Percentiles rank a stretch among this genome's conserved stretches.
These are phyloP conservation scores for Nemopilema nomurai DNA, from an alignment of 30 jellyfish, hydroid and myxozoan genomes.

Conservation along the genomic window DNA sequence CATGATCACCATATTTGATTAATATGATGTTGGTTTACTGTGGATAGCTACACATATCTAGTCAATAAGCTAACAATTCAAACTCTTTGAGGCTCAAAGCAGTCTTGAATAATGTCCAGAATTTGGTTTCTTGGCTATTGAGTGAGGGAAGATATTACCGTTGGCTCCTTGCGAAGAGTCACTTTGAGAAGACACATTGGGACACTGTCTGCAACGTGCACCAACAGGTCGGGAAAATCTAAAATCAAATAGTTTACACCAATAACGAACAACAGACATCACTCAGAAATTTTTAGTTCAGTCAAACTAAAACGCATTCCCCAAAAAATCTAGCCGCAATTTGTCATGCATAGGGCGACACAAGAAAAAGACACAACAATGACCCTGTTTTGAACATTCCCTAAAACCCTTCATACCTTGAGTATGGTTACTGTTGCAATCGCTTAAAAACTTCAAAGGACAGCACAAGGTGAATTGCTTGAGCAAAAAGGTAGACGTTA, in stretches of 20 bases:
- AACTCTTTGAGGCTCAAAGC: no score
- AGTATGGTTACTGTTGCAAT: no score
- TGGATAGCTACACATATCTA: no score
- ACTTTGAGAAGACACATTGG: conserved; percentile 4
- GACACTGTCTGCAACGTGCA: conserved; percentile 57
- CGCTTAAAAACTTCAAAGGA: no score
- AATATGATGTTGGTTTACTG: no score
- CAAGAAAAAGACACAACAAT: neutral
- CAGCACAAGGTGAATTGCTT: no score
- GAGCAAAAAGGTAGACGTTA: no score
- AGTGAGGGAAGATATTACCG: neutral
- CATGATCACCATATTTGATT: no score
- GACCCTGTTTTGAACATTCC: no score
- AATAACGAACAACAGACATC: no score
- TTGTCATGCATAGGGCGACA: neutral
- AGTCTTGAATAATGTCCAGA: neutral
- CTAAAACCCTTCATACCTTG: no score
- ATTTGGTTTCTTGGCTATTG: neutral
- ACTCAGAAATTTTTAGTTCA: neutral
- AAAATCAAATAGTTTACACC: neutral
- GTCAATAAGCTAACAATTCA: neutral
- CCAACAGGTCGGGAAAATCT: conserved; percentile 27
- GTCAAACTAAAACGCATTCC: neutral
- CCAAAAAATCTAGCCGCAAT: neutral
- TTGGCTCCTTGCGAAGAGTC: neutral